Percentiles rank a stretch among this genome's conserved stretches.
Evolutionary conservation across 1,140 invertebrate genomes (phyloP).

Genomic region (Rhopalosiphum maidis): DNA sequence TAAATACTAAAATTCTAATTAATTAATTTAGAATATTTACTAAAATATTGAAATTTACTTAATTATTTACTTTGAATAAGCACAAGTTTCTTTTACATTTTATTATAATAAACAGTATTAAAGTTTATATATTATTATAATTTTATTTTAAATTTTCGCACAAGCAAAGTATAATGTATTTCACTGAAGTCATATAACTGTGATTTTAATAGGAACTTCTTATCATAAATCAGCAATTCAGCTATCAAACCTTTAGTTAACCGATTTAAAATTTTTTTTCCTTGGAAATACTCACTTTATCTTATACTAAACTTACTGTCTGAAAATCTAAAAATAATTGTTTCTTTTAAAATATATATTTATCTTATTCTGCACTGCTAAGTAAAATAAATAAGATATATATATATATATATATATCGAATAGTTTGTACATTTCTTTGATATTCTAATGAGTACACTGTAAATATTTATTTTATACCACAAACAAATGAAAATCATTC

Average conservation of each 20-base stretch:
- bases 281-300: background rate
- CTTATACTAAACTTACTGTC: background rate
- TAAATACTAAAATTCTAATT: background rate
- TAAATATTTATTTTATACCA: background rate
- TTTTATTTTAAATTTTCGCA: background rate
- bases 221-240: background rate
- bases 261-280: background rate
- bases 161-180: background rate
- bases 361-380: background rate
- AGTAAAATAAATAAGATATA: background rate
- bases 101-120: background rate
- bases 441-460: background rate
- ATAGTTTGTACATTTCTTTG: background rate
- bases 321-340: background rate
- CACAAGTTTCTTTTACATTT: background rate
- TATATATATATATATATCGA: background rate
- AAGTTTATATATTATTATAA: background rate
- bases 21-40: background rate
- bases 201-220: background rate
- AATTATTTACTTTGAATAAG: background rate
- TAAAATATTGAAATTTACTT: background rate
- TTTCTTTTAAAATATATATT: background rate
- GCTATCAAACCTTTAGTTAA: slow-evolving; percentile 9
- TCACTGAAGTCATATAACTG: background rate
- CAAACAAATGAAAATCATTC: background rate